Percentiles rank a stretch among this genome's conserved stretches.
phyloP scores from a whole-genome alignment of 35 echinoderm and acorn worm species.

The Holothuria glaberrima region DNA sequence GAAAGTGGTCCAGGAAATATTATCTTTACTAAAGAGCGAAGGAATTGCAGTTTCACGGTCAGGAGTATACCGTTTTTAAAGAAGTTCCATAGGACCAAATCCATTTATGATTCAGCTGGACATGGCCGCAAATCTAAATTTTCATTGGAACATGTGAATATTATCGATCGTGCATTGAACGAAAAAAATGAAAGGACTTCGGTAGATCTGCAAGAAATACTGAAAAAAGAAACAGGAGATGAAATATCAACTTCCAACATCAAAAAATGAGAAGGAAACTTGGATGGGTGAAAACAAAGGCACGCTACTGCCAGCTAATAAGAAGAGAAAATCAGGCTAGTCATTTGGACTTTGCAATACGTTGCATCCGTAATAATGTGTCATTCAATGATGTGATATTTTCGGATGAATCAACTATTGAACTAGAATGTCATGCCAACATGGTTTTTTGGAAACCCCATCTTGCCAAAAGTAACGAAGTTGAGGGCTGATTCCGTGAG shows the following conservation, averaged over 20 bases:
- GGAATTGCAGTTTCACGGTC: too few species aligned
- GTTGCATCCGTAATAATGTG: not conserved
- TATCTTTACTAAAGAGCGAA: too few species aligned
- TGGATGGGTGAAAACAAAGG: conserved; percentile 17
- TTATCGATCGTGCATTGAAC: not conserved
- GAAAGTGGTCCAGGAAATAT: not conserved
- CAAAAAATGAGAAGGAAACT: not conserved
- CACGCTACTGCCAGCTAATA: conserved; percentile 59
- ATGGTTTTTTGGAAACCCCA: conserved; percentile 51
- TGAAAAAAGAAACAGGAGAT: not conserved
- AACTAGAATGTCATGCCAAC: conserved; percentile 40
- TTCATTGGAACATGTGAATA: not conserved
- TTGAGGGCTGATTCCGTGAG: not conserved
- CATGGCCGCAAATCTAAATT: not conserved
- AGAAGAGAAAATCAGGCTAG: conserved; percentile 18
- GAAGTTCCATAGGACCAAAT: too few species aligned
- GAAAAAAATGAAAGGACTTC: conserved; percentile 22
- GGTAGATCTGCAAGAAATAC: not conserved
- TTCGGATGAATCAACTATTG: conserved; percentile 58
- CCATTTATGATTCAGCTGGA: not conserved
- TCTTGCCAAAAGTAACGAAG: conserved; percentile 1
- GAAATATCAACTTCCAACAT: not conserved
- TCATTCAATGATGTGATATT: conserved; percentile 59
- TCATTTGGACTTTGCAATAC: not conserved
- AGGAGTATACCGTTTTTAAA: too few species aligned